Base-by-base conservation (phyloP, 2,797 vertebrate genomes). In the Sebastes jordani region DNA sequence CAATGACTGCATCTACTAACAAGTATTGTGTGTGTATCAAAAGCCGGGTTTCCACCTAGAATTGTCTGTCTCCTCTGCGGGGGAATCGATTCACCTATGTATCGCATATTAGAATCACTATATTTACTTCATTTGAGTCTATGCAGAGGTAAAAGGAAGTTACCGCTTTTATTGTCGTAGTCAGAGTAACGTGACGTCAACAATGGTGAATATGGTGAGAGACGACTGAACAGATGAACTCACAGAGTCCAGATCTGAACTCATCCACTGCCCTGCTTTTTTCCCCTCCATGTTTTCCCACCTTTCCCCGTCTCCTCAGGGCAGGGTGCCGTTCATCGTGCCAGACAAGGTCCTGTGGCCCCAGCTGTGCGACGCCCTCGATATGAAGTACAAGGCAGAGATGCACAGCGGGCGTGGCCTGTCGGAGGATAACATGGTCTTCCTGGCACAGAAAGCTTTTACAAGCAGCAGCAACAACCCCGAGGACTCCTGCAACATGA, bases 381-480 rank as follows among this genome's bases (percentile, higher is more conserved):
- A 99, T 90, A 97, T 99, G 97, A 99, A 99, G 87, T 99, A 99
- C 94, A 99, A 98, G 92, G 97, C 97, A 0, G 98, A 99, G 89
- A 97, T 99, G 93, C 97, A 99, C 93, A 99, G 98, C 72, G 96
- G 90, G 67, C 96, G 97, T 0, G 98, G 98, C 78, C 95, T 99
- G 79, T 97, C 97, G 6, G 98, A 99, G 78, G 98, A 99, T 83
- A 99, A 98, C 93, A 92, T 99, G 72, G 96, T 99, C 81, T 99
- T 99, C 89, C 91, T 99, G 85, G 98, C 97, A 0, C 98, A 99
- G 93, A 99, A 99, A 58, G 97, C 97, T 71, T 99, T 99, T 92
- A 97, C 96, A 80, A 97, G 93, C 94, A 95, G 92, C 86, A 96
- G 95, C 88, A 94, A 93, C 83, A 97, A 97, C 93, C 86, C 97